Evolutionary conservation across 2,797 vertebrate species (phyloP), one percentile per base, ranked within the genome.

Genomic region (Diceros bicornis): DNA sequence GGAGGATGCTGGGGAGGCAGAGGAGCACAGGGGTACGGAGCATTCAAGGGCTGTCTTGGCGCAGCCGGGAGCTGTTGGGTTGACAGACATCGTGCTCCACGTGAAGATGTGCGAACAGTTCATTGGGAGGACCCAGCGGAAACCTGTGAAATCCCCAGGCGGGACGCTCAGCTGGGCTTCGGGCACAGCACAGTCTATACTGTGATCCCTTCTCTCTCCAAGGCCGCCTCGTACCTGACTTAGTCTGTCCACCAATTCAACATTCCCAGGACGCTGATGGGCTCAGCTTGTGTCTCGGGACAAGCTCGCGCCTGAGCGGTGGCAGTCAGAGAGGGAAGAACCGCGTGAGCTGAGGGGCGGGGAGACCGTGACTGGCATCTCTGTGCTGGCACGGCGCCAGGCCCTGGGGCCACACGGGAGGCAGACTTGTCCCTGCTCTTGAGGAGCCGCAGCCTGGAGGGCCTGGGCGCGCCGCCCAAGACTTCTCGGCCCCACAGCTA

Each of bases 1-100:
- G 32, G 55, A 50, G 32, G 64, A 44, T 18, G 41, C 59, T 66
- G 44, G 16, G 17, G 1, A n/a, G 61, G 44, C 34, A 11, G 23
- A 25, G 20, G 78, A 47, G n/a, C 37, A 20, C 0, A 25, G 74
- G 47, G 44, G 23, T 25, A 6, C 6, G 20, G 62, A 59, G 29
- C 61, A 7, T 5, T 23, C 57, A 1, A 34, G 59, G 77, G 27
- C n/a, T 34, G 2, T 52, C 69, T 4, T 25, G 18, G 44, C 8
- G 0, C 16, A 29, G 12, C 29, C 14, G 1, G 34, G 50, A 34
- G 34, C 71, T 17, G 20, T 0, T 37, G 55, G 16, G 44, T 16
- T 52, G 47, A 59, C 79, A 64, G 79, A 59, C 44, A 66, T 11
- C 9, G 0, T 29, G 23, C 44, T 13, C 32, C 47, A 32, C 37